phyloP scores from a whole-genome alignment of 2,888 invertebrate genomes.

The Bombylius major region DNA sequence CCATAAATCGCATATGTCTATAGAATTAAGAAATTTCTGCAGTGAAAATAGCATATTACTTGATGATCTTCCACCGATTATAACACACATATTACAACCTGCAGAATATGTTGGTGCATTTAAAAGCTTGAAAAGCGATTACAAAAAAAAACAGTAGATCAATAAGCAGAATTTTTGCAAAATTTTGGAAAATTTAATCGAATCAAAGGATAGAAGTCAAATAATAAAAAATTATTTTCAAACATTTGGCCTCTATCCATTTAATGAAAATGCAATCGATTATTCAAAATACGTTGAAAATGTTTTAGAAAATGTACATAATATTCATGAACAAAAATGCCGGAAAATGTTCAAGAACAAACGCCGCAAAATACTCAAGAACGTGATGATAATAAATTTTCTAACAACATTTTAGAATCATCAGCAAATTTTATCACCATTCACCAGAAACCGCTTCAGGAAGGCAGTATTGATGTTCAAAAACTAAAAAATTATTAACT shows the following conservation, averaged over 20 bases:
- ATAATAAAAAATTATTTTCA: conserved; percentile 6
- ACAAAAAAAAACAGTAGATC: conserved; percentile 12
- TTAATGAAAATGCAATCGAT: conserved; percentile 2
- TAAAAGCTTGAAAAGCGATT: conserved; percentile 12
- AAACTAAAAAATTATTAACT: no score
- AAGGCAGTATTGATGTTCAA: no score
- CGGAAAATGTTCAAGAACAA: no score
- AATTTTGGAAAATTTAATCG: conserved; percentile 3
- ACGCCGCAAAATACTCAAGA: no score
- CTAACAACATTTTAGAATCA: no score
- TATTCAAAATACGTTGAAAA: conserved; percentile 2
- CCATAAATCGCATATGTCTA: conserved; percentile 6
- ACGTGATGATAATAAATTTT: no score
- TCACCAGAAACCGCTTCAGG: no score
- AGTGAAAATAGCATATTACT: neutral
- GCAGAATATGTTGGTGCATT: conserved; percentile 13
- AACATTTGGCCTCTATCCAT: conserved; percentile 9
- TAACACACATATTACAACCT: conserved; percentile 14
- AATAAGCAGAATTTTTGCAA: conserved; percentile 10
- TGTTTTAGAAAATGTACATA: no score
- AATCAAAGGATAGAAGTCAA: neutral
- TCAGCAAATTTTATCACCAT: no score
- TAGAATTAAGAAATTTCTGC: conserved; percentile 9
- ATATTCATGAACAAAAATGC: no score
- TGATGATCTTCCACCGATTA: conserved; percentile 11